phyloP scores from a whole-genome alignment of 92 coral and sea anemone genomes.

The Porites cylindrica region DNA sequence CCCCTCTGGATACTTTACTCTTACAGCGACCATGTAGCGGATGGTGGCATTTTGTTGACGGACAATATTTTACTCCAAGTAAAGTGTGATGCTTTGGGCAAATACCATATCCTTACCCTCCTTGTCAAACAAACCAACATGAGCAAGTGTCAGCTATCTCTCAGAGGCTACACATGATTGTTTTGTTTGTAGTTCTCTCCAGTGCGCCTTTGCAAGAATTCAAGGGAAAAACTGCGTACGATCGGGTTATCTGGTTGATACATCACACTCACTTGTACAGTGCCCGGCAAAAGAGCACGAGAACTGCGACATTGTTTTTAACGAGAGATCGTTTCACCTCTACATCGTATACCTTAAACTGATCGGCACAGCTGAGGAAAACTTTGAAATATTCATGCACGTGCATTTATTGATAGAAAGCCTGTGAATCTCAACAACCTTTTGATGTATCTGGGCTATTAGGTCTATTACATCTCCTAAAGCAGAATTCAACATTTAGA shows the following conservation, averaged over 20 bases:
- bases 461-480: too few relatives aligned
- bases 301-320: slow-evolving; percentile 3
- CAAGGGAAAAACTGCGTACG: slow-evolving; percentile 15
- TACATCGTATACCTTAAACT: background rate
- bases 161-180: too few relatives aligned
- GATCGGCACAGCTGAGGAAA: background rate
- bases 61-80: too few relatives aligned
- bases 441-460: too few relatives aligned
- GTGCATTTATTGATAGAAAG: background rate
- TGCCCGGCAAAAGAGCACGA: slow-evolving; percentile 6
- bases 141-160: too few relatives aligned
- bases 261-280: slow-evolving; percentile 12
- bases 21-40: background rate
- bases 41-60: too few relatives aligned
- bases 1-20: slow-evolving; percentile 9
- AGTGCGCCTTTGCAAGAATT: background rate
- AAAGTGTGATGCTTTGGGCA: too few relatives aligned
- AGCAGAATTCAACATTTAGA: too few relatives aligned
- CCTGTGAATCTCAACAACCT: too few relatives aligned
- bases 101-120: too few relatives aligned
- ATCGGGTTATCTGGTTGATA: slow-evolving; percentile 16
- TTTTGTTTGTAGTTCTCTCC: too few relatives aligned
- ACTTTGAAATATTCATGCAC: background rate
- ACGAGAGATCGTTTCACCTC: background rate
- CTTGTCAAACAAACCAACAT: too few relatives aligned